Base-by-base conservation (phyloP, 1,140 invertebrate genomes). In the Luehdorfia chinensis region DNA sequence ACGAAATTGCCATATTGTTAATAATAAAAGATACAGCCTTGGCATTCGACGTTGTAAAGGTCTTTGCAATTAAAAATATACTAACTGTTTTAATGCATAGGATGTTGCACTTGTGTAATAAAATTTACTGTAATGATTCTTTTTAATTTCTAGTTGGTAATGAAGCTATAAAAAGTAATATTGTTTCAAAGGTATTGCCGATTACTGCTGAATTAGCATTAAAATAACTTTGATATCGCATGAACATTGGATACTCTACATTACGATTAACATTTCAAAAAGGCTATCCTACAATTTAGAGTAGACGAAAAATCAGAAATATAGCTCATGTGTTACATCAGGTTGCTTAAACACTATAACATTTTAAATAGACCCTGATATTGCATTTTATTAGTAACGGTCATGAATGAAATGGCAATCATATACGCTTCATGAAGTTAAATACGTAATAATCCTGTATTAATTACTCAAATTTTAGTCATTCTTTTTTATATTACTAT, bases 221-320 rank as follows among this genome's bases (percentile, higher is more conserved):
- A n/a, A n/a, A n/a, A n/a, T n/a, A n/a, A n/a, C n/a, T n/a, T n/a
- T n/a, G n/a, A n/a, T n/a, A n/a, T n/a, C n/a, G n/a, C n/a, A n/a
- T n/a, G n/a, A n/a, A n/a, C n/a, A n/a, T n/a, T n/a, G n/a, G n/a
- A n/a, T n/a, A n/a, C 64, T 71, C 61, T 61, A 57, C 54, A 47
- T 41, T 61, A 55, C 59, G 66, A 71, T 76, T 75, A 73, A 62
- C 66, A 73, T 75, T 69, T 70, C 75, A 71, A 79, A 76, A 76
- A 71, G 71, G 73, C 50, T 62, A 56, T 34, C 31, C 34, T 61
- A 56, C 68, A 68, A 50, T 65, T 74, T 78, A 77, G 66, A 55
- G 55, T 59, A 54, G 56, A 30, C 49, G 37, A 33, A 47, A 54
- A 58, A 70, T 59, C 57, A 58, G 57, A 57, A 55, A 52, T 48